Conservation (phyloP, 2,888 invertebrate genomes). For the Ophion ellenae region DNA sequence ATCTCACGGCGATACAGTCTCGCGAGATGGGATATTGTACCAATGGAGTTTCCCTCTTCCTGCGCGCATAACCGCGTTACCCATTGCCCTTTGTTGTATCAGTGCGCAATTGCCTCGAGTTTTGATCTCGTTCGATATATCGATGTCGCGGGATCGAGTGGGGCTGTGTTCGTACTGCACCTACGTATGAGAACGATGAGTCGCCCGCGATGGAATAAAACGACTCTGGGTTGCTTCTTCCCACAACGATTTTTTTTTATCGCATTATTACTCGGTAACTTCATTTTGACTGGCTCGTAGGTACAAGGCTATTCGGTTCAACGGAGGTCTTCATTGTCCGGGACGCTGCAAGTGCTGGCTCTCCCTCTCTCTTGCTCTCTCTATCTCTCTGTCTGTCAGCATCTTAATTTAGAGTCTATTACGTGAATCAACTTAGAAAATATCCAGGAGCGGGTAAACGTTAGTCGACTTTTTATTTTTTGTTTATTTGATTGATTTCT, state of each 20-base stretch:
- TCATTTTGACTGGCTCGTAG: not conserved
- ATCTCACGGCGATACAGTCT: slow-evolving; percentile 71
- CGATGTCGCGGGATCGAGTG: slow-evolving; percentile 67
- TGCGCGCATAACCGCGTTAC: slow-evolving; percentile 77
- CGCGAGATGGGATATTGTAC: slow-evolving; percentile 75
- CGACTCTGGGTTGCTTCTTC: not conserved
- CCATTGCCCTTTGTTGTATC: slow-evolving; percentile 79
- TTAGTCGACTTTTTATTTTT: too few species aligned
- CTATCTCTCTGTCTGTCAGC: not conserved
- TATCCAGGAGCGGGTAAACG: too few species aligned
- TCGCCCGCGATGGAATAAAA: not conserved
- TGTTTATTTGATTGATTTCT: too few species aligned
- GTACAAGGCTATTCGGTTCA: not conserved
- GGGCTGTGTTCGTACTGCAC: not conserved
- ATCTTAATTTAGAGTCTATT: too few species aligned
- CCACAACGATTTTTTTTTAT: slow-evolving; percentile 2
- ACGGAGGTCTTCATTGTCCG: not conserved
- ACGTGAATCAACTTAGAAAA: too few species aligned
- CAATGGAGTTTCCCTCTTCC: slow-evolving; percentile 78
- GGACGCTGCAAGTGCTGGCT: not conserved
- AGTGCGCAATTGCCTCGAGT: slow-evolving; percentile 79
- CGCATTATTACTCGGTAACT: slow-evolving; percentile 4
- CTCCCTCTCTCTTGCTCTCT: not conserved
- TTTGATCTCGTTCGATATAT: slow-evolving; percentile 76
- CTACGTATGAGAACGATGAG: not conserved